phyloP scores from a whole-genome alignment of 1,140 invertebrate genomes.

The Drosophila orena region DNA sequence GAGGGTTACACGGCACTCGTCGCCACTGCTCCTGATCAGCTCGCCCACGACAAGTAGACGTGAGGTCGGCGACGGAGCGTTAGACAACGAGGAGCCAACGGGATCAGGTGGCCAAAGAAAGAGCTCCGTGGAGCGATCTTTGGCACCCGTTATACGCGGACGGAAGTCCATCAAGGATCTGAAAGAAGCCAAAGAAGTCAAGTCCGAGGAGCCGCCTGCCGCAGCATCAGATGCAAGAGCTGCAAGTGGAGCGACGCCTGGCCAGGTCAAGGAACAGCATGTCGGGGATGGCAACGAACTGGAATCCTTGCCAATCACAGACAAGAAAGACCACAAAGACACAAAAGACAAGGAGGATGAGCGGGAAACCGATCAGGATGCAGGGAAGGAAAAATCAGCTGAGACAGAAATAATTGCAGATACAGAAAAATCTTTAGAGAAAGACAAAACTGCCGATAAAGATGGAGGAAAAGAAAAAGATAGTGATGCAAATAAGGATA shows the following conservation, averaged over 20 bases:
- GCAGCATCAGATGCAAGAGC: slow-evolving; percentile 4
- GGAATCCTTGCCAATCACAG: slow-evolving; percentile 25
- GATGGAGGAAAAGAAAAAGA: slow-evolving; percentile 28
- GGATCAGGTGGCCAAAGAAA: slow-evolving; percentile 43
- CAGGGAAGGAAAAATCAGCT: slow-evolving; percentile 3
- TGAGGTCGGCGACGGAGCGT: neutral
- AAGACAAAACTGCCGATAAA: slow-evolving; percentile 38
- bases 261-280: slow-evolving; percentile 41
- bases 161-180: slow-evolving; percentile 80
- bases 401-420: slow-evolving; percentile 18
- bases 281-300: slow-evolving; percentile 29
- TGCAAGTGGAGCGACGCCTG: neutral
- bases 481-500: slow-evolving; percentile 28
- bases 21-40: slow-evolving; percentile 52
- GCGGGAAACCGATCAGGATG: slow-evolving; percentile 24
- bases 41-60: slow-evolving; percentile 54
- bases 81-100: slow-evolving; percentile 19
- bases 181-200: slow-evolving; percentile 71
- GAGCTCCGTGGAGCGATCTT: slow-evolving; percentile 48
- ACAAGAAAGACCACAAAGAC: slow-evolving; percentile 61
- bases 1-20: slow-evolving; percentile 72
- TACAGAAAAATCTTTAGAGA: slow-evolving; percentile 11
- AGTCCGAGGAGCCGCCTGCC: slow-evolving; percentile 29
- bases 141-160: slow-evolving; percentile 58
- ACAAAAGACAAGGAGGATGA: slow-evolving; percentile 67